Base-by-base conservation (phyloP, 2,888 invertebrate genomes). In the Leucozona laternaria region DNA sequence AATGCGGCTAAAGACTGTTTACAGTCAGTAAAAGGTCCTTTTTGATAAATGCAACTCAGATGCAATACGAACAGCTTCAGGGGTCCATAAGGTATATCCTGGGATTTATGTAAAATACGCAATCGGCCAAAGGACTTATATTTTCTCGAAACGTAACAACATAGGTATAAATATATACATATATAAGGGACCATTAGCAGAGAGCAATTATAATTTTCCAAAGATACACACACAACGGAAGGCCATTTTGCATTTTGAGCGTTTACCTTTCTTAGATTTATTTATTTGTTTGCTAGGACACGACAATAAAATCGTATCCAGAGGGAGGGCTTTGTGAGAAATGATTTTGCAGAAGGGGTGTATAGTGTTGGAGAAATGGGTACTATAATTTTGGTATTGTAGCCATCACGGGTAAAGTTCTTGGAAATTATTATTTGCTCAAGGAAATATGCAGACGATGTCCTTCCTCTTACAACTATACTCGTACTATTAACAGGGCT, bases 401-500 rank as follows among this genome's bases (percentile, higher is more conserved):
- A 72, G 85, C 80, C 85, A n/a, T n/a, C n/a, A 80, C 76, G 85
- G 85, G 85, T 77, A 80, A 85, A 85, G 85, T 85, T 85, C 85
- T 85, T 81, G 81, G 48, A 77, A 85, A 85, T 81, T 85, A 85
- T 81, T 85, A 85, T 85, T 85, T 85, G 81, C 66, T 85, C 20
- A 85, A 85, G 85, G 81, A 85, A 85, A 62, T 85, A 81, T 81
- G 77, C 85, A 81, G 85, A 85, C 85, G 81, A 85, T 85, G 77
- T 85, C 85, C 81, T 85, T 85, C 81, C 85, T 85, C 72, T 85
- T 66, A 22, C 76, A 72, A 66, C 17, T 17, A 20, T 20, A 4
- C 8, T 3, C 25, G 3, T 13, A 40, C 15, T 5, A 15, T 11
- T 1, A 58, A 7, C 6, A 15, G 20, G 37, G 58, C 15, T 22